Conservation (phyloP, 2,113 vertebrate species). For the Microcebus ravelobensis region DNA sequence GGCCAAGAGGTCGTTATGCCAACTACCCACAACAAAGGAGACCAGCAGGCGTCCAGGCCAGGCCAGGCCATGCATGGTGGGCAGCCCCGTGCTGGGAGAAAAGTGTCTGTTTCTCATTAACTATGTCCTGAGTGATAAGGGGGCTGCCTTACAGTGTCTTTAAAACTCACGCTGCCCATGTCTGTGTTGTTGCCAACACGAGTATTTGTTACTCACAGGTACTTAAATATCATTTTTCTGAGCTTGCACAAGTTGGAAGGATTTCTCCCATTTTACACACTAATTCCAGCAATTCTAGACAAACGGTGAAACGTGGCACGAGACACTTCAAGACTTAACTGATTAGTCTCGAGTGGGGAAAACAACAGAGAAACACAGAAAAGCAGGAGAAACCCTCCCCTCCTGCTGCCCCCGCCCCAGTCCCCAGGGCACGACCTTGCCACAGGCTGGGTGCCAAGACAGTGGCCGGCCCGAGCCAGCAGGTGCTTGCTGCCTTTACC, state of each 20-base stretch:
- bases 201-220: neutral
- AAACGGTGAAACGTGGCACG: neutral
- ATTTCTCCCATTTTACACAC: neutral
- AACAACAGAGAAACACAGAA: neutral
- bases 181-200: neutral
- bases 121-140: neutral
- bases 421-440: accelerated
- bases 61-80: neutral
- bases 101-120: accelerated
- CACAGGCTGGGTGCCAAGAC: too few relatives aligned
- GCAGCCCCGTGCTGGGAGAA: neutral
- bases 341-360: neutral
- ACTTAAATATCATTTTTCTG: too few relatives aligned
- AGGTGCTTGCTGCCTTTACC: neutral
- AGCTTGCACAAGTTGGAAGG: neutral
- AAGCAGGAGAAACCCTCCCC: neutral
- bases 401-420: accelerated
- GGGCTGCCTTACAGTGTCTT: neutral
- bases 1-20: neutral
- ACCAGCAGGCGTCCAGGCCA: neutral
- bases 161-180: neutral
- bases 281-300: neutral
- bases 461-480: neutral
- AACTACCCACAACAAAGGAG: neutral
- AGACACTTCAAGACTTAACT: neutral